Evolutionary conservation across 2,888 invertebrate genomes (phyloP), one percentile per base, ranked within the genome.

Genomic region (Quadriops clusia): DNA sequence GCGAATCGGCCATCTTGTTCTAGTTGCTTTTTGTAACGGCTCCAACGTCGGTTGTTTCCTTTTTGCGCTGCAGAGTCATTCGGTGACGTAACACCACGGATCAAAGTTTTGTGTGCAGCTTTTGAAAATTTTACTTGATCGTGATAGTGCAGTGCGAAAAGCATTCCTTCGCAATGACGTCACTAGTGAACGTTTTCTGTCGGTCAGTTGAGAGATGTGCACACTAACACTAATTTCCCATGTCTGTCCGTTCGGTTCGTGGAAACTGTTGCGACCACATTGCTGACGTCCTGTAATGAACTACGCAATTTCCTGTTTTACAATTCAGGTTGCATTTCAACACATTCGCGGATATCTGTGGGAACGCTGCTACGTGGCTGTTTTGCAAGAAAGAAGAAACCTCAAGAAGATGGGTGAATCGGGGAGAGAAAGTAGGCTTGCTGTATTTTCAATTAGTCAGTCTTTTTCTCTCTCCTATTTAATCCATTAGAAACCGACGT

Each of bases 401-500:
- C 47, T 41, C n/a, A n/a, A n/a, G n/a, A n/a, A n/a, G 45, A 45
- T 47, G 46, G 46, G 47, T 40, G 44, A 47, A 44, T 74, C 67
- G 76, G 75, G 65, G 74, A 65, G 74, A 74, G 74, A 63, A 69
- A 67, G 41, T 64, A 60, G 75, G 70, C 74, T 70, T 34, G 51
- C 74, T 66, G 74, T 73, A 60, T 64, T 54, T 45, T 60, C 47
- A 45, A 53, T 31, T 56, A 76, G 76, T 77, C 76, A 77, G 76
- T 77, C 76, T 77, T 77, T 77, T 77, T 76, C 76, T 76, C 76
- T 76, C 76, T 76, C 76, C 76, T 76, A 77, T 76, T 50, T 45
- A 46, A 45, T 45, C 46, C 44, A 48, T 49, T 41, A 45, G 34
- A 41, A 29, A 23, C 22, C 41, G 32, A 30, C 42, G 28, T 24